These are phyloP conservation scores for Aegotheles bennettii DNA, from an alignment of 2,113 vertebrate species.

Conservation along the genomic window DNA sequence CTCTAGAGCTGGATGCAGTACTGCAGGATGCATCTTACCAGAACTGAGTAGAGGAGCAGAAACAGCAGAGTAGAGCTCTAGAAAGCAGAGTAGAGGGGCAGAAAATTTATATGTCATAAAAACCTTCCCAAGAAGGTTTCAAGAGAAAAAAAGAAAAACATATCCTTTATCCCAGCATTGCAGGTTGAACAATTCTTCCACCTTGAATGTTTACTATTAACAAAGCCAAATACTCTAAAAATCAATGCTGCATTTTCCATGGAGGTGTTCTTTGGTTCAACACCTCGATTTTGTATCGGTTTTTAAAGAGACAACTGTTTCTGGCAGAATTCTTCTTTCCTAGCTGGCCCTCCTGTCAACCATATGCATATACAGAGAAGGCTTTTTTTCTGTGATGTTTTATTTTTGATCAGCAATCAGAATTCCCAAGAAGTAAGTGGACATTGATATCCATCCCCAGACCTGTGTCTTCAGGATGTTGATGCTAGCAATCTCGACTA, in stretches of 20 bases:
- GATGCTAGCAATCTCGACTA: neutral
- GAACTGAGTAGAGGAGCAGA: too few relatives aligned
- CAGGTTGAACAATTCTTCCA: neutral
- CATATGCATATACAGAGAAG: neutral
- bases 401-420: neutral
- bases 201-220: neutral
- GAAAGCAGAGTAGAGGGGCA: too few relatives aligned
- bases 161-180: accelerated
- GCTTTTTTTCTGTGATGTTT: neutral
- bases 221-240: neutral
- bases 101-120: too few relatives aligned
- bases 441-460: neutral
- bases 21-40: too few relatives aligned
- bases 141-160: neutral
- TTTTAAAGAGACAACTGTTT: neutral
- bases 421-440: neutral
- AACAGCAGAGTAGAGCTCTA: too few relatives aligned
- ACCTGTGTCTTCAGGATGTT: neutral
- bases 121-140: neutral
- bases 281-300: neutral
- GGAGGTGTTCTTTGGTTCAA: neutral
- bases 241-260: neutral
- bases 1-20: too few relatives aligned
- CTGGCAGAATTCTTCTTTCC: neutral
- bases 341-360: neutral